Percentiles rank a stretch among this genome's conserved stretches.
phyloP scores from a whole-genome alignment of 2,113 vertebrate genomes.

The Macquaria australasica region DNA sequence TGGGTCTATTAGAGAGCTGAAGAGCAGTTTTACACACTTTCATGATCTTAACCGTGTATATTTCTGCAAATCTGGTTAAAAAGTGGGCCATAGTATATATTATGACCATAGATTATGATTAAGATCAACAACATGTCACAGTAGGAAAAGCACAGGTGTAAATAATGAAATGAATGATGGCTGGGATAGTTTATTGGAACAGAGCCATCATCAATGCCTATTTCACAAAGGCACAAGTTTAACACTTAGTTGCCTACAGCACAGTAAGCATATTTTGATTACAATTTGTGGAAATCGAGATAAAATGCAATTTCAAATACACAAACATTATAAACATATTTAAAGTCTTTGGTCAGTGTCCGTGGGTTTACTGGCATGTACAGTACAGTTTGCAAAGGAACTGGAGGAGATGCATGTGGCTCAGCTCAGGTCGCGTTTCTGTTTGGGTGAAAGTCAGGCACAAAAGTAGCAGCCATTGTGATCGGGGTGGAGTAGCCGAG shows the following conservation, averaged over 20 bases:
- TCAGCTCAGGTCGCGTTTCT: constrained; percentile 58
- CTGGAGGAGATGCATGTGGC: background rate
- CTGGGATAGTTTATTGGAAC: background rate
- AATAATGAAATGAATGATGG: background rate
- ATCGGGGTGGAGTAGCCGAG: constrained; percentile 88
- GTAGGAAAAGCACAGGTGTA: background rate
- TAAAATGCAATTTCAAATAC: constrained; percentile 16
- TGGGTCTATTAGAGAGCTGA: too few relatives aligned
- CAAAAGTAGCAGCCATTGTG: constrained; percentile 83
- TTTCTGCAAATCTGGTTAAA: background rate
- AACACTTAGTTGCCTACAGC: background rate
- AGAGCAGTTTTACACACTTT: too few relatives aligned
- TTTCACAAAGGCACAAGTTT: background rate
- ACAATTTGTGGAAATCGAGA: background rate
- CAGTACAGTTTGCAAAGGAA: background rate
- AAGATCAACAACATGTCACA: background rate
- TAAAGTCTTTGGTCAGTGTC: constrained; percentile 17
- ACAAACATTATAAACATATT: constrained; percentile 3
- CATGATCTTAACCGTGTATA: background rate
- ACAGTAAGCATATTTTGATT: background rate
- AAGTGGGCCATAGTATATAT: background rate
- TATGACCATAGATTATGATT: background rate
- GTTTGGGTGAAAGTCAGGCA: constrained; percentile 76
- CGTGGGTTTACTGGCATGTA: background rate
- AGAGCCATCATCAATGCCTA: background rate